Evolutionary conservation across 2,113 vertebrate genomes (phyloP), one percentile per base, ranked within the genome.

Genomic region (Aramus guarauna): DNA sequence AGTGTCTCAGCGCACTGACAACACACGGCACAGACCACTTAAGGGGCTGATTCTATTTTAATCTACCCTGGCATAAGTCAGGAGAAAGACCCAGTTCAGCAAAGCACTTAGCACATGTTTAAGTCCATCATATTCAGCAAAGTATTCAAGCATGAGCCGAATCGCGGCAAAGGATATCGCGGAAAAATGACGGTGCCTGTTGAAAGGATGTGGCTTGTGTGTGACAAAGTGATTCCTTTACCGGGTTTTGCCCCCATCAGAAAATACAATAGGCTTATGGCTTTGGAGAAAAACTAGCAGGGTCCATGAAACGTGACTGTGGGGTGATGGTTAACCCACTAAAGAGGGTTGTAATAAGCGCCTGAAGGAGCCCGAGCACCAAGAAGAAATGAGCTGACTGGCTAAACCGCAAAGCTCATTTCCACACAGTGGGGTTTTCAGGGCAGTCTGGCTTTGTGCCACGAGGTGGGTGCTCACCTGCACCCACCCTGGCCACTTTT

Each of bases 41-140:
- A 76, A 80, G 77, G 91, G 88, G 58, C 71, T 96, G 90, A 88
- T 96, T 97, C 88, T 64, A 69, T 85, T 95, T 95, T 95, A 94
- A 93, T 94, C 85, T 92, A 48, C 78, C 90, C 88, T 69, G 83
- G 95, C 88, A 96, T 91, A 91, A 94, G 94, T 95, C 95, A 96
- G 80, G 56, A 76, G 87, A 64, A 78, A 93, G 89, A 53, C 75
- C 63, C 94, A 64, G 93, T 41, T 95, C 91, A 95, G 80, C 79
- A 97, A 84, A 97, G 94, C 93, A 97, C 95, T 97, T 96, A 97
- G 96, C 96, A 97, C 85, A 91, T 95, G 96, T 93, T 97, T 88
- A 86, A 90, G 96, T 93, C 94, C 90, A 76, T 95, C 92, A 78
- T 58, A 73, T 55, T 85, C 88, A 97, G 91, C 76, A 60, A 95